phyloP scores from a whole-genome alignment of 2,797 vertebrate species.

The Euthynnus affinis region DNA sequence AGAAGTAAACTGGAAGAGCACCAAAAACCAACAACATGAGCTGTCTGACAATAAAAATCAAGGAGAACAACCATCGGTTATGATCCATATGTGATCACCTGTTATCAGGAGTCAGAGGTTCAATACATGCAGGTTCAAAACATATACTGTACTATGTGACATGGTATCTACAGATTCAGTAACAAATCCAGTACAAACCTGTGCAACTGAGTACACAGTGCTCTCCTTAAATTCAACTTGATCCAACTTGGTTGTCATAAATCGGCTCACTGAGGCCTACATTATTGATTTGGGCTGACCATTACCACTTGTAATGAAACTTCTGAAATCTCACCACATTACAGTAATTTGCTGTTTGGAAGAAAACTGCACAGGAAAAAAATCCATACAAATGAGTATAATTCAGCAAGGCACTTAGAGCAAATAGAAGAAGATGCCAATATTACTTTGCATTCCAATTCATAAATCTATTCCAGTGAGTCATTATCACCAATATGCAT shows the following conservation, averaged over 20 bases:
- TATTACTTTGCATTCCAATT: constrained; percentile 48
- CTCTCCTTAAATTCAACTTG: background rate
- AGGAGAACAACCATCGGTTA: too few species aligned
- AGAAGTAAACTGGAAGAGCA: too few species aligned
- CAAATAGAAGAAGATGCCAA: constrained; percentile 48
- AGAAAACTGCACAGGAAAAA: constrained; percentile 34
- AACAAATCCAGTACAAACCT: background rate
- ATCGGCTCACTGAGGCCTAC: constrained; percentile 8
- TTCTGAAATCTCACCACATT: constrained; percentile 38
- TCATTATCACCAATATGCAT: constrained; percentile 55
- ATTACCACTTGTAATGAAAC: constrained; percentile 42
- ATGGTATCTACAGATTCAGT: too few species aligned
- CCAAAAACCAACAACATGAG: too few species aligned
- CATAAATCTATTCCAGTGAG: constrained; percentile 47
- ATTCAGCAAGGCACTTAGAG: constrained; percentile 35
- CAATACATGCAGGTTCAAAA: too few species aligned
- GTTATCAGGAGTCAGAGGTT: too few species aligned
- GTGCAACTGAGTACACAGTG: background rate
- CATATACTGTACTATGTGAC: too few species aligned
- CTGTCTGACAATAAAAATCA: too few species aligned
- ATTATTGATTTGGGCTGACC: constrained; percentile 25
- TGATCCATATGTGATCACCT: too few species aligned
- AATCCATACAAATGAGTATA: constrained; percentile 50
- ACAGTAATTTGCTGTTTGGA: constrained; percentile 41
- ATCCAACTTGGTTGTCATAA: constrained; percentile 19